Evolutionary conservation across 2,113 vertebrate genomes (phyloP), one percentile per base, ranked within the genome.

Genomic region (Lasiurus borealis): DNA sequence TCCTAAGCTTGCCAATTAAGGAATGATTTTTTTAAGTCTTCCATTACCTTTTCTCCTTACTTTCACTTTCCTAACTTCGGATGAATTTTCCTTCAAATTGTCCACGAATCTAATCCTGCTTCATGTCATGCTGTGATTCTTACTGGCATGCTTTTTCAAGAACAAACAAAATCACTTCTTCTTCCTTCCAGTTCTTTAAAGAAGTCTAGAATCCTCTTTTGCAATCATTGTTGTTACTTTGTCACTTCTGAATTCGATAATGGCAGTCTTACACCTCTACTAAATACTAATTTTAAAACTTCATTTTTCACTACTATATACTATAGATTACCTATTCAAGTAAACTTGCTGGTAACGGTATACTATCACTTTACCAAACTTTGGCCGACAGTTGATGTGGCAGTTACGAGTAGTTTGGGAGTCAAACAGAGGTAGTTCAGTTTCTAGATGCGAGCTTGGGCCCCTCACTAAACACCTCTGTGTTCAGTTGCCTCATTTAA

Each of bases 231-330:
- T 72, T 75, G 95, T 77, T 36, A 68, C 59, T 85, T 82, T 83
- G 31, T 91, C 54, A 77, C 59, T 71, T 89, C 31, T 78, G 29
- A 75, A 40, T 75, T 86, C 29, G 64, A 4, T 69, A 68, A 71
- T 73, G 34, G 4, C 66, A 59, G 23, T 59, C 46, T 72, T n/a
- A n/a, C 52, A 12, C 18, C 18, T 75, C 36, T 50, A 46, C 89
- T 89, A 52, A 88, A 31, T 92, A 62, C 21, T 27, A 8, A 50
- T 54, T 90, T 95, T 68, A 72, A 76, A 82, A 62, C 31, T 34
- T 85, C 27, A 50, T n/a, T 77, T 88, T 75, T 71, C 40, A 19
- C 78, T 93, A 75, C 5, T 57, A 44, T 27, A 48, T 40, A 69
- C 3, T 14, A 13, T 85, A 80, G 57, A 68, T 93, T 81, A 52